These are phyloP conservation scores for Machimus atricapillus DNA, from an alignment of 2,888 invertebrate species.

Conservation along the genomic window DNA sequence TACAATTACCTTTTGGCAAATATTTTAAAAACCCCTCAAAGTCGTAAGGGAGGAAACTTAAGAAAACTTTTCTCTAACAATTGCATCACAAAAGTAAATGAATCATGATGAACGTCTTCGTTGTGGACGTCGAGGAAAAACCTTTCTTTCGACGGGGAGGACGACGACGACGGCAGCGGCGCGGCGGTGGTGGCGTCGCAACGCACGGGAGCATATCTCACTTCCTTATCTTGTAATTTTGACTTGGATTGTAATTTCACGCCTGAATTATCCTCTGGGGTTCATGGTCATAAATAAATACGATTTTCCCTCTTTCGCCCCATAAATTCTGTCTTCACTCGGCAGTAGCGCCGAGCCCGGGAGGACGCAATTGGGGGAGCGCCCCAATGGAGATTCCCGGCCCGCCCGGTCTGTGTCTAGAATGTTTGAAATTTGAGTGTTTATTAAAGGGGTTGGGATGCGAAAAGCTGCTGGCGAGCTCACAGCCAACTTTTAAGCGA, in stretches of 20 bases:
- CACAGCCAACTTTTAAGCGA: neutral
- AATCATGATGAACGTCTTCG: neutral
- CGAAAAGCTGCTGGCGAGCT: neutral
- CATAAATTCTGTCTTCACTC: conserved; percentile 12
- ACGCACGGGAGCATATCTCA: neutral
- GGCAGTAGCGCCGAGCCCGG: neutral
- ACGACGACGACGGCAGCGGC: neutral
- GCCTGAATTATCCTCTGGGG: conserved; percentile 40
- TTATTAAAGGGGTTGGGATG: conserved; percentile 26
- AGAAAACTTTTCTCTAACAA: neutral
- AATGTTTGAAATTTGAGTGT: conserved; percentile 31
- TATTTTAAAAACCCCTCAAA: neutral
- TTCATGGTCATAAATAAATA: conserved; percentile 38
- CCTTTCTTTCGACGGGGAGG: neutral
- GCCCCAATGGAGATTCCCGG: neutral
- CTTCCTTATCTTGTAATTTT: conserved; percentile 5
- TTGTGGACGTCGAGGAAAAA: neutral
- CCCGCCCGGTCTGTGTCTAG: neutral
- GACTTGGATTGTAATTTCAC: conserved; percentile 40
- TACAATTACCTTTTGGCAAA: neutral
- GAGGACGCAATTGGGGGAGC: neutral
- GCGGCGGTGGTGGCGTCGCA: neutral
- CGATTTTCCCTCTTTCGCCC: neutral
- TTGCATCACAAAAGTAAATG: neutral
- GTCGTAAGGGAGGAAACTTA: neutral